Conservation (phyloP, 2,888 invertebrate species). For the Hylaea fasciaria region DNA sequence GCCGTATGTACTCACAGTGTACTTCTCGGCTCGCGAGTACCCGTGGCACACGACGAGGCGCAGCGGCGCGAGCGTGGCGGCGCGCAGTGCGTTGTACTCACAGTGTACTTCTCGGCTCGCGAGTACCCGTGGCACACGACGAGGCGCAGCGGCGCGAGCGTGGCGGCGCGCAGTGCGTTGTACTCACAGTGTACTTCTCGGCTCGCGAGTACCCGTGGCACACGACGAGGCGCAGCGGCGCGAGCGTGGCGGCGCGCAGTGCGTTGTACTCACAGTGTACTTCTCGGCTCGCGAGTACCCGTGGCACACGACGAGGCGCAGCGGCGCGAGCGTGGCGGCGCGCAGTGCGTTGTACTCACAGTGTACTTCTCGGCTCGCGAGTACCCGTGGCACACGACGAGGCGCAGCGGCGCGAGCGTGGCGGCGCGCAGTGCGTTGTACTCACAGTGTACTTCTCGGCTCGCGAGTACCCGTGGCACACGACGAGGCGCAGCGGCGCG, state of each 20-base stretch:
- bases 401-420: conserved; percentile 90
- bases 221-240: conserved; percentile 93
- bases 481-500: conserved; percentile 91
- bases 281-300: conserved; percentile 87
- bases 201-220: conserved; percentile 92
- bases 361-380: conserved; percentile 79
- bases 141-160: conserved; percentile 91
- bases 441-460: conserved; percentile 83
- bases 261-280: too few relatives aligned
- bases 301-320: conserved; percentile 96
- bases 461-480: conserved; percentile 94
- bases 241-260: conserved; percentile 91
- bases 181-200: too few relatives aligned
- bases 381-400: conserved; percentile 97
- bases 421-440: conserved; percentile 92
- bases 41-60: conserved; percentile 97
- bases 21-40: conserved; percentile 84
- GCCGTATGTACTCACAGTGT: too few relatives aligned
- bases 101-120: conserved; percentile 79
- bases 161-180: conserved; percentile 92
- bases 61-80: conserved; percentile 91
- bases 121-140: conserved; percentile 96
- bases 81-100: conserved; percentile 91
- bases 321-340: conserved; percentile 90
- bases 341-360: conserved; percentile 93